Base-by-base conservation (phyloP, 2,888 invertebrate genomes). In the Apeira syringaria region DNA sequence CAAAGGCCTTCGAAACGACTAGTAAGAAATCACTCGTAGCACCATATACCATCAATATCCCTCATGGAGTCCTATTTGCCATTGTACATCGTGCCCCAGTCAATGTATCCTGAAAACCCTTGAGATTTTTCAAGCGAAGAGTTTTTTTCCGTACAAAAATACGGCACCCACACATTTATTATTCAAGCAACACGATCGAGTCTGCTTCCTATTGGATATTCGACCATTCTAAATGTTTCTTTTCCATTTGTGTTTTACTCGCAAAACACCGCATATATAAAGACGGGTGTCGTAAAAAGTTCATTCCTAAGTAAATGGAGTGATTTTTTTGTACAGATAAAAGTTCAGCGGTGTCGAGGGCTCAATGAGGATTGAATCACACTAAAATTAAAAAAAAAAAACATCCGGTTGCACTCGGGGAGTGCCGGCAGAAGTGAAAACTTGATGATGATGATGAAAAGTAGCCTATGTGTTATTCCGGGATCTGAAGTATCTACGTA, bases 171-270 rank as follows among this genome's bases (percentile, higher is more conserved):
- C 42, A 42, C 31, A 55, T 50, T 48, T 50, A 45, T 53, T 56
- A 56, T 56, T 56, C 50, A 53, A 50, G 48, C 42, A 40, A 50
- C 50, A 48, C 34, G 43, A 48, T 38, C 26, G 10, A 41, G 43
- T 32, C 42, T 28, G 44, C 37, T 49, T 52, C 25, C 37, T 49
- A 47, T 54, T 51, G 37, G 49, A 36, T 54, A 51, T 51, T 51
- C 39, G 48, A 40, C 49, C 37, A 49, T 47, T 26, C 37, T 40
- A 49, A 39, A 11, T 42, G 44, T 47, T 40, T 31, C 32, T 27
- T 42, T 47, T 49, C 36, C 26, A 39, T 47, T 54, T 45, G 30
- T 48, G 39, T 48, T 53, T 47, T 18, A 32, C 29, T 43, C 36
- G 31, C 11, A 34, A 44, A 33, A 24, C 32, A 37, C 13, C 12